Conservation (phyloP, 2,797 vertebrate genomes). For the Limnodromus scolopaceus region DNA sequence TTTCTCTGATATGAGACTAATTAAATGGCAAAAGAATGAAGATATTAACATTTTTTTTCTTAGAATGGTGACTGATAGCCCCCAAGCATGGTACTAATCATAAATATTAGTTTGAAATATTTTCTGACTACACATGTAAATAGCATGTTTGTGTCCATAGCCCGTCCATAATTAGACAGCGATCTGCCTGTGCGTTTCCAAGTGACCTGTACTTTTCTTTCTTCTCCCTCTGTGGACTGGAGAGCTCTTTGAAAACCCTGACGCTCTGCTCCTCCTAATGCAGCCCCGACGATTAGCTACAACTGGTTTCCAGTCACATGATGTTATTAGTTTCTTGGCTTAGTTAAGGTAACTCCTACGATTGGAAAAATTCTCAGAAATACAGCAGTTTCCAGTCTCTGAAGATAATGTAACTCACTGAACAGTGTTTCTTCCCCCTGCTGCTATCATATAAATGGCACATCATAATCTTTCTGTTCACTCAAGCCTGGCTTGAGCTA, state of each 20-base stretch:
- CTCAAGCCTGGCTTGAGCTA: neutral
- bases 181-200: neutral
- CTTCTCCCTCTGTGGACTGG: neutral
- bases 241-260: neutral
- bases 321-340: neutral
- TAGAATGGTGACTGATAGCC: neutral
- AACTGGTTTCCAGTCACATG: neutral
- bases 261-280: neutral
- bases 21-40: neutral
- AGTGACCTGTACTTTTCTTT: neutral
- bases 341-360: neutral
- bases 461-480: neutral
- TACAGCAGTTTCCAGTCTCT: neutral
- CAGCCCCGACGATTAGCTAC: accelerated
- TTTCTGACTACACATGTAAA: neutral
- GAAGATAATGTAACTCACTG: neutral
- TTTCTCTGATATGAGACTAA: neutral
- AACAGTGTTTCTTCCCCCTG: accelerated
- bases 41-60: neutral
- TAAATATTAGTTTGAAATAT: neutral
- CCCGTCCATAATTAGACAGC: neutral
- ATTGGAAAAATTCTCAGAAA: neutral
- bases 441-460: neutral
- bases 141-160: neutral
- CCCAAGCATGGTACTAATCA: neutral